These are phyloP conservation scores for Gallinago undulata DNA, from an alignment of 2,113 vertebrate genomes.

Conservation along the genomic window DNA sequence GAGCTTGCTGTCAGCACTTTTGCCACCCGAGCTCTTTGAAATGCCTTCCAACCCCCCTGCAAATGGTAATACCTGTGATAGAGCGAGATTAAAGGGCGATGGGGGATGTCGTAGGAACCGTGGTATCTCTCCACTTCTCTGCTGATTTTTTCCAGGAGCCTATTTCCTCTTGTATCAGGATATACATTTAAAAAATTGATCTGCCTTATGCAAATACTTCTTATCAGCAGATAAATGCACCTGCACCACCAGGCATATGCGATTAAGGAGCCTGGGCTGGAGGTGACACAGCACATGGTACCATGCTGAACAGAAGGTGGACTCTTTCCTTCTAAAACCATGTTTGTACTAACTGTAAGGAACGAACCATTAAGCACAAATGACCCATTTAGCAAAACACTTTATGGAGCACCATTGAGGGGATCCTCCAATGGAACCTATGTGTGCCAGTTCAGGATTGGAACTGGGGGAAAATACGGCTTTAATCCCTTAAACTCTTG, in stretches of 20 bases:
- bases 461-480: not conserved
- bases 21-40: not conserved
- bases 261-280: not conserved
- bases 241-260: not conserved
- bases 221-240: conserved; percentile 49
- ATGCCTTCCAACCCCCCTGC: not conserved
- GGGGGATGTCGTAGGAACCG: not conserved
- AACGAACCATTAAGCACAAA: not conserved
- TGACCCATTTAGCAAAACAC: not conserved
- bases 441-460: not conserved
- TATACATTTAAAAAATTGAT: not conserved
- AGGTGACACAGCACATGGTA: not conserved
- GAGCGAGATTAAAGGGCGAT: not conserved
- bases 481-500: not conserved
- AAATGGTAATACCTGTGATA: not conserved
- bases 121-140: not conserved
- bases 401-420: not conserved
- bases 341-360: not conserved
- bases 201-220: conserved; percentile 19
- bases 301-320: not conserved
- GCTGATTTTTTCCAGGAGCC: not conserved
- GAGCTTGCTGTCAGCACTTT: not conserved
- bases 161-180: not conserved
- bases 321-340: not conserved
- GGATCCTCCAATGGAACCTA: not conserved